Evolutionary conservation across 2,797 vertebrate species (phyloP).

Genomic region (Pelodytes ibericus): DNA sequence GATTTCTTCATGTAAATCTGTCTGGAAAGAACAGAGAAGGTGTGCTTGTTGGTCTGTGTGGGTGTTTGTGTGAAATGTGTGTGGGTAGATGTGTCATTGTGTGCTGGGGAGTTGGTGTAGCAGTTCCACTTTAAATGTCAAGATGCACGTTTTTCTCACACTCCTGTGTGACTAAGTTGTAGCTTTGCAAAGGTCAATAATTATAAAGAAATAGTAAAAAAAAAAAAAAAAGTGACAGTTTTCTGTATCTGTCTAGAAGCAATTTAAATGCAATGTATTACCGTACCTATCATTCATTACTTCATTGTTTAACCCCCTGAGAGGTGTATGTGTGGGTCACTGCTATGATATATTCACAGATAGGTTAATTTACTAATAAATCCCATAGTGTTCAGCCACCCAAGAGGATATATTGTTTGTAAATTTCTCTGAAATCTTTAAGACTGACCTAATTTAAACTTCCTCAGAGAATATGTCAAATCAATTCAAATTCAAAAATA

Average conservation of each 20-base stretch:
- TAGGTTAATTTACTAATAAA: too few species aligned
- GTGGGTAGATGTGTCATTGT: slow-evolving; percentile 56
- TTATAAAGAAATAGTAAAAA: neutral
- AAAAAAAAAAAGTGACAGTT: neutral
- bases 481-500: too few species aligned
- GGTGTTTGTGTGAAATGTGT: slow-evolving; percentile 32
- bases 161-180: neutral
- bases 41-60: slow-evolving; percentile 20
- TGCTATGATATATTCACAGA: too few species aligned
- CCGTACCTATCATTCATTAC: too few species aligned
- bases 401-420: too few species aligned
- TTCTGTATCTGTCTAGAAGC: neutral
- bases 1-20: too few species aligned
- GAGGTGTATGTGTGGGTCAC: too few species aligned
- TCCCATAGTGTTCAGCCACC: too few species aligned
- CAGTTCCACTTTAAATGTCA: neutral
- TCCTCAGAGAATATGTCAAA: too few species aligned
- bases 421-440: too few species aligned
- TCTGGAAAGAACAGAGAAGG: slow-evolving; percentile 25
- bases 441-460: too few species aligned
- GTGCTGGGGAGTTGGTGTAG: neutral
- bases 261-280: neutral
- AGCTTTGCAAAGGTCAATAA: neutral
- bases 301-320: too few species aligned
- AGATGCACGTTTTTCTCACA: neutral